A percentile compares a stretch with the other conserved stretches of the same genome.
These are phyloP conservation scores for Nomada fabriciana DNA, from an alignment of 2,888 invertebrate genomes.

Conservation along the genomic window DNA sequence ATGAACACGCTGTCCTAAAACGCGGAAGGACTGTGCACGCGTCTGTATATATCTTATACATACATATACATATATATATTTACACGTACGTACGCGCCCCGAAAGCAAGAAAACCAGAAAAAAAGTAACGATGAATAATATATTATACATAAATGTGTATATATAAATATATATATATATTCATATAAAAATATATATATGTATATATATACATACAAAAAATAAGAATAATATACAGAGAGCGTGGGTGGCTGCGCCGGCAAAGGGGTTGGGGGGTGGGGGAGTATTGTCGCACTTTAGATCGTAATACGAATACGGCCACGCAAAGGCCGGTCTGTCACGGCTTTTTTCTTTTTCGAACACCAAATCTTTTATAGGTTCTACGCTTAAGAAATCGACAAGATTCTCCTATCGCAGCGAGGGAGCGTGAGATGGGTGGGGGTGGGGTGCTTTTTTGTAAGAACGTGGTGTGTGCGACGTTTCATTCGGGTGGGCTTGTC, in stretches of 20 bases:
- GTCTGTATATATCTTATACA: slow-evolving; percentile 50
- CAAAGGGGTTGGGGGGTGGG: slow-evolving; percentile 27
- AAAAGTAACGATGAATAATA: slow-evolving; percentile 48
- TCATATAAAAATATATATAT: slow-evolving; percentile 36
- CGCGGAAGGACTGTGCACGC: slow-evolving; percentile 50
- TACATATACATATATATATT: slow-evolving; percentile 52
- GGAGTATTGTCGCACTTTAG: slow-evolving; percentile 53
- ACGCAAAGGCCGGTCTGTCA: slow-evolving; percentile 58
- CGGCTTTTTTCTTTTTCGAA: slow-evolving; percentile 76
- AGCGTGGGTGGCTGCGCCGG: slow-evolving; percentile 62
- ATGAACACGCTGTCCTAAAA: slow-evolving; percentile 87
- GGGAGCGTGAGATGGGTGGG: not conserved
- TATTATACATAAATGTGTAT: slow-evolving; percentile 47
- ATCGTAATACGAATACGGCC: slow-evolving; percentile 56
- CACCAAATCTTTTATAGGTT: slow-evolving; percentile 81
- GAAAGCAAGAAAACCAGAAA: slow-evolving; percentile 43
- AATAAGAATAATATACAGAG: slow-evolving; percentile 27
- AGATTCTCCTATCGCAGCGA: slow-evolving; percentile 55
- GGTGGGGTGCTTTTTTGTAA: slow-evolving; percentile 28
- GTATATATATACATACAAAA: slow-evolving; percentile 33
- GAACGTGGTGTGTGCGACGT: slow-evolving; percentile 57
- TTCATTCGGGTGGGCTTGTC: slow-evolving; percentile 61
- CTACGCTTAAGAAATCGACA: slow-evolving; percentile 72
- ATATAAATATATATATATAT: slow-evolving; percentile 39
- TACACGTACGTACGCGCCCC: slow-evolving; percentile 53